Evolutionary conservation across 2,113 vertebrate species (phyloP).

Genomic region (Malurus cyaneus): DNA sequence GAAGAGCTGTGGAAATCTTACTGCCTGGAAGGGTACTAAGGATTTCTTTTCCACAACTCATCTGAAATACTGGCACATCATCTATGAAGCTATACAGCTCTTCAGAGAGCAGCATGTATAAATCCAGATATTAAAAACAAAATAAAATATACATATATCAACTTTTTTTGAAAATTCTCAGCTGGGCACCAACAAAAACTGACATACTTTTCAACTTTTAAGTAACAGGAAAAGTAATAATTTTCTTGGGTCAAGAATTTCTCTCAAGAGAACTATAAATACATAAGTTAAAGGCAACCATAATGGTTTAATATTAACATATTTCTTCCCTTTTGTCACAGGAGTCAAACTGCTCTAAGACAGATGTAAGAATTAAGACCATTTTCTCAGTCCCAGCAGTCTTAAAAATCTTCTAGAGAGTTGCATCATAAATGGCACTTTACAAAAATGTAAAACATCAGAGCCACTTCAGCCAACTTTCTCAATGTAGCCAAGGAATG

Average conservation of each 20-base stretch:
- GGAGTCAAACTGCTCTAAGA: neutral
- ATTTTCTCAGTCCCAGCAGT: neutral
- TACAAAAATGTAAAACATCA: neutral
- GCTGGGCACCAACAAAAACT: neutral
- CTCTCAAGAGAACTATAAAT: neutral
- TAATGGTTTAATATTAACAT: neutral
- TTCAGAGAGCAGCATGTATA: neutral
- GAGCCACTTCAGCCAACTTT: neutral
- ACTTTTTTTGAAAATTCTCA: neutral
- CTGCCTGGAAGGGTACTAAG: neutral
- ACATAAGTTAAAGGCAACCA: neutral
- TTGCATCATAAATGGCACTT: neutral
- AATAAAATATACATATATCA: neutral
- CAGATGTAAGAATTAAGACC: neutral
- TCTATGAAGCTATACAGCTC: neutral
- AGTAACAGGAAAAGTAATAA: neutral
- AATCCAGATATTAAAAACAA: neutral
- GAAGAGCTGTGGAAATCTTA: neutral
- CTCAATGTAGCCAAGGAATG: neutral
- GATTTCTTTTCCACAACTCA: neutral
- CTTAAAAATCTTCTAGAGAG: neutral
- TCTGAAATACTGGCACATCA: neutral
- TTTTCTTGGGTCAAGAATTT: neutral
- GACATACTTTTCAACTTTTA: neutral
- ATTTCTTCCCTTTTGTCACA: neutral